Evolutionary conservation across 1,140 invertebrate species (phyloP).

Genomic region (Trachelipus rathkii): DNA sequence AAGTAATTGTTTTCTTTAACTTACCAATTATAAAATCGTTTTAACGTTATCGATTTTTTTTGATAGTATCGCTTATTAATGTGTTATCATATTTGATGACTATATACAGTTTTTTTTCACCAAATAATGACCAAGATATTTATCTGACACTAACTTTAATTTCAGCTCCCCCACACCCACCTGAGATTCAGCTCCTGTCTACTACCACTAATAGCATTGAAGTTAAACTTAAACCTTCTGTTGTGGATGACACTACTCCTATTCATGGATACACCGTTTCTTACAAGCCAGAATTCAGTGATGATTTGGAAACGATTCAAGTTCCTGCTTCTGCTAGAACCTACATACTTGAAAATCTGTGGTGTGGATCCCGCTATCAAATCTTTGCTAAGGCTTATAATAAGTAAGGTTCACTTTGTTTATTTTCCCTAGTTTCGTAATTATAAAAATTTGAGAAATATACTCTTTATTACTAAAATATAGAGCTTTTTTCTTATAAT

Average conservation of each 20-base stretch:
- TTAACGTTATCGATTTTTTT: no score
- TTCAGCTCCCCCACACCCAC: constrained; percentile 76
- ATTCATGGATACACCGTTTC: constrained; percentile 84
- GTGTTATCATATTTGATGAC: no score
- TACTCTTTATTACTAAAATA: no score
- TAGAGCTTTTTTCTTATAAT: no score
- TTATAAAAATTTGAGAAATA: no score
- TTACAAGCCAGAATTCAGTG: constrained; percentile 87
- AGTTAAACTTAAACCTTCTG: constrained; percentile 70
- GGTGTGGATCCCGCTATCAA: constrained; percentile 86
- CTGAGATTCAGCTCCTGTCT: constrained; percentile 69
- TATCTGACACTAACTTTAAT: constrained; percentile 1
- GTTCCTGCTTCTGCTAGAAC: constrained; percentile 63
- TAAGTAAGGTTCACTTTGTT: constrained; percentile 60
- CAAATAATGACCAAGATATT: no score
- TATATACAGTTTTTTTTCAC: no score
- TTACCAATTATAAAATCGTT: no score
- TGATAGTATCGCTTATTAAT: no score
- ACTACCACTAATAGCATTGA: constrained; percentile 78
- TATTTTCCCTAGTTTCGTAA: no score
- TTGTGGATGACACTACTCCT: constrained; percentile 62
- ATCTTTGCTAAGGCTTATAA: constrained; percentile 87
- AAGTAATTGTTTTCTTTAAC: no score
- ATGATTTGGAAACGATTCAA: constrained; percentile 63
- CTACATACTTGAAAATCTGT: constrained; percentile 77